phyloP scores from a whole-genome alignment of 2,797 vertebrate species.

The Malacoctenus gilli region DNA sequence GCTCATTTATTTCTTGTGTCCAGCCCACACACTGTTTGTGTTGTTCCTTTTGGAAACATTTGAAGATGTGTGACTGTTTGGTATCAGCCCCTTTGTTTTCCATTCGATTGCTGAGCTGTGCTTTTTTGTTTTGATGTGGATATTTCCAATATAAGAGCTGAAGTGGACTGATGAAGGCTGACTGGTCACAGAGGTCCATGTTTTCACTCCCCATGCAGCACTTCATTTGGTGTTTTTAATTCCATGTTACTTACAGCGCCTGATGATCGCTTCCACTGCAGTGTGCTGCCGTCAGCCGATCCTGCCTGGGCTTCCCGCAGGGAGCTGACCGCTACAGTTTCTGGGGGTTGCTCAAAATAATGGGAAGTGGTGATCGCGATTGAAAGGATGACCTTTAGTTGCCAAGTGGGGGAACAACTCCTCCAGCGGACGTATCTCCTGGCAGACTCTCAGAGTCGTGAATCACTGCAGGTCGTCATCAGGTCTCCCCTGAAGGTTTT shows the following conservation, averaged over 20 bases:
- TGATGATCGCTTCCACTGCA: background rate
- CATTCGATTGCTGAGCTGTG: constrained; percentile 24
- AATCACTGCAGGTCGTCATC: constrained; percentile 28
- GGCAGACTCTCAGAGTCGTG: constrained; percentile 25
- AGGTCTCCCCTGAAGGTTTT: constrained; percentile 30
- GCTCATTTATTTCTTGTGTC: background rate
- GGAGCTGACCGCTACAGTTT: constrained; percentile 9
- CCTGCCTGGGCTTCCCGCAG: background rate
- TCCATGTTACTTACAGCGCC: constrained; percentile 10
- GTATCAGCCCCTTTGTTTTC: constrained; percentile 11
- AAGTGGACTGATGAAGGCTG: constrained; percentile 1
- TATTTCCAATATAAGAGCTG: constrained; percentile 17
- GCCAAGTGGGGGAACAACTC: constrained; percentile 39
- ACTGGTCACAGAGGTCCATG: constrained; percentile 9
- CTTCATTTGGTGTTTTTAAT: constrained; percentile 1
- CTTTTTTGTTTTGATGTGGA: constrained; percentile 15
- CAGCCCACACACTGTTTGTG: constrained; percentile 1
- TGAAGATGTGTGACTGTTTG: constrained; percentile 19
- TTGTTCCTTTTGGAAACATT: background rate
- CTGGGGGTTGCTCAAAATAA: constrained; percentile 36
- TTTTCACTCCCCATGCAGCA: background rate
- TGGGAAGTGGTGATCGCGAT: constrained; percentile 36
- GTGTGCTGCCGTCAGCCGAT: background rate
- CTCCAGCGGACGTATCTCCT: constrained; percentile 28
- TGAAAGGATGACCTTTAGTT: constrained; percentile 60